Base-by-base conservation (phyloP, 2,113 vertebrate species). In the Takifugu flavidus region DNA sequence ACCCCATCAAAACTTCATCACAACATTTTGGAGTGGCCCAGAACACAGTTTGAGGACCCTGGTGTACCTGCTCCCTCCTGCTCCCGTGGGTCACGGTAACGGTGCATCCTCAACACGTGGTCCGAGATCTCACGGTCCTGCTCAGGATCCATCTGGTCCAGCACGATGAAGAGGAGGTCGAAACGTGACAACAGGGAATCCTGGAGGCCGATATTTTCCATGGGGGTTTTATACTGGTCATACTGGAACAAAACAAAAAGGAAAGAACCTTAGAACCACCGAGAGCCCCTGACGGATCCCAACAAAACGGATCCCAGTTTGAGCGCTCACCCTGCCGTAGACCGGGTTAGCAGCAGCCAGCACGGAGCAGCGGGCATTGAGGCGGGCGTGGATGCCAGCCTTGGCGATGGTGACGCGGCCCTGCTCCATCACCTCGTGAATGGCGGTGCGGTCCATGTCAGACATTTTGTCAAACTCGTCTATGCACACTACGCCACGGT, bases 391-490 rank as follows among this genome's bases (percentile, higher is more conserved):
- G 87, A 99, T 98, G 62, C 97, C 97, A 0, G 97, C 97, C 80
- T 99, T 99, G 74, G 96, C 93, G 0, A 99, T 98, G 67, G 96
- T 99, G 82, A 99, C 95, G 0, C 95, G 91, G 0, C 97, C 97
- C 86, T 99, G 97, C 82, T 99, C 97, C 97, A 99, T 99, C 84
- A 99, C 97, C 80, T 99, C 97, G 0, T 99, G 97, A 88, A 99
- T 99, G 72, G 97, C 97, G 0, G 97, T 99, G 56, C 97, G 96
- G 80, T 99, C 96, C 51, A 98, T 93, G 78, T 99, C 97, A 0
- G 97, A 98, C 97, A 99, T 99, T 86, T 99, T 99, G 83, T 99
- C 97, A 0, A 99, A 99, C 75, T 98, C 97, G 0, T 99, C 97
- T 0, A 99, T 99, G 84, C 97, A 99, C 4, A 99, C 97, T 42